Percentiles rank a stretch among this genome's conserved stretches.
Conservation (phyloP, 2,888 invertebrate species). For the Nomada hirtipes region DNA sequence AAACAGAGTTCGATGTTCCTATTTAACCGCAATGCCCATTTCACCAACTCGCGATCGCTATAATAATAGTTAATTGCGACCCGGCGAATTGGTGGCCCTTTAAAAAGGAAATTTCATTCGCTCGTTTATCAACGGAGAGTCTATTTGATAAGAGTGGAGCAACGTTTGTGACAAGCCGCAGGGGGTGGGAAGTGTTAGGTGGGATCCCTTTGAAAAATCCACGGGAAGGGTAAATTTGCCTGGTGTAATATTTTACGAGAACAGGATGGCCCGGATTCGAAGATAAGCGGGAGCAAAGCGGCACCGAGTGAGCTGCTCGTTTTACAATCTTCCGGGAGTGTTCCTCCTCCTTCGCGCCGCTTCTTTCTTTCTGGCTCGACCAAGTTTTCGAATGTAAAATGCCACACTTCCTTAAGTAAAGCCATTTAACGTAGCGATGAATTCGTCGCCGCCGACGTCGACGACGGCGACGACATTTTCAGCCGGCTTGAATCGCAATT, state of each 20-base stretch:
- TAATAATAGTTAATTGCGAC: too few species aligned
- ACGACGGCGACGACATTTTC: conserved; percentile 39
- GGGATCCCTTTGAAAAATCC: conserved; percentile 12
- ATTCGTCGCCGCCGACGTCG: conserved; percentile 23
- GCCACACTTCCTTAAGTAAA: conserved; percentile 42
- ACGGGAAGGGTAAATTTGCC: conserved; percentile 33
- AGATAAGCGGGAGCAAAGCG: conserved; percentile 48
- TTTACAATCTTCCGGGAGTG: conserved; percentile 44
- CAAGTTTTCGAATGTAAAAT: conserved; percentile 49
- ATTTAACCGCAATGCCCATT: too few species aligned
- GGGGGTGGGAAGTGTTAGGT: neutral
- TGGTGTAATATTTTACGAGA: conserved; percentile 53
- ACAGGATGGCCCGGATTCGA: conserved; percentile 44
- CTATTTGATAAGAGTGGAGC: neutral
- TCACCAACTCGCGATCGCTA: too few species aligned
- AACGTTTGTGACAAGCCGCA: neutral
- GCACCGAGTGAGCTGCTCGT: conserved; percentile 48
- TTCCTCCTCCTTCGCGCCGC: conserved; percentile 10
- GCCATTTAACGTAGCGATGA: conserved; percentile 52
- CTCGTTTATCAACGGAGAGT: too few species aligned
- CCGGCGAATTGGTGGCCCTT: too few species aligned
- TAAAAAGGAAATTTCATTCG: too few species aligned
- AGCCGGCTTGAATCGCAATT: conserved; percentile 41
- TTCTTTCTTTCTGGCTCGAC: neutral
- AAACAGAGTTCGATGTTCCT: too few species aligned